Base-by-base conservation (phyloP, 2,797 vertebrate genomes). In the Poecilia gillii region DNA sequence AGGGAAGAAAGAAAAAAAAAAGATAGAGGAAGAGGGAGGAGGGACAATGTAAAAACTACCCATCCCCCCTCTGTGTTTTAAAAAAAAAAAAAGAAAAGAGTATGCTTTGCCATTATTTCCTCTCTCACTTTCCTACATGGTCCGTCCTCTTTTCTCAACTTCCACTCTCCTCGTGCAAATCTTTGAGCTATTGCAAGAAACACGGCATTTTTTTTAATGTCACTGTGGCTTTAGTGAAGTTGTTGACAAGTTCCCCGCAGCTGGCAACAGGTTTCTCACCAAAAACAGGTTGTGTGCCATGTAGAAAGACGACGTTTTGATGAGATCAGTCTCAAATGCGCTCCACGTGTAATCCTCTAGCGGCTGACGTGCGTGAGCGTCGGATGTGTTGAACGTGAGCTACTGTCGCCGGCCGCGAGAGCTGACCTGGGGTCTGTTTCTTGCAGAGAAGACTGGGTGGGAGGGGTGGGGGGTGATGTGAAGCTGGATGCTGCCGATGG, bases 1-100 rank as follows among this genome's bases (percentile, higher is more conserved):
- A 85, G 92, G 80, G 90, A 90, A 92, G 85, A 82, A 78, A 91
- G 49, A 20, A 49, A 49, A 57, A 55, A 84, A 91, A 89, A 90
- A 85, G 90, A 93, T 90, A 92, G 91, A 91, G 90, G 88, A 89
- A 92, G 90, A 88, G 88, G 91, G 93, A 93, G 93, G 94, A 94
- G 92, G 93, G 90, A 93, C 82, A 83, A 88, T 91, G 78, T 90
- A 83, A 90, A 91, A 86, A 75, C 73, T 77, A 81, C 93, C 94
- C 94, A 87, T 91, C 94, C 94, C 94, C 93, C 91, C 85, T 59
- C 88, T 76, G 18, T 7, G 25, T 18, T 76, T 81, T 84, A 85
- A 88, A 85, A 85, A 79, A 84, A 87, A 85, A n/a, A n/a, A n/a
- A n/a, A n/a, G n/a, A 88, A 84, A 87, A 87, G 74, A 14, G 83